Conservation (phyloP, 2,888 invertebrate species). For the Pachliopta kotzebuea region DNA sequence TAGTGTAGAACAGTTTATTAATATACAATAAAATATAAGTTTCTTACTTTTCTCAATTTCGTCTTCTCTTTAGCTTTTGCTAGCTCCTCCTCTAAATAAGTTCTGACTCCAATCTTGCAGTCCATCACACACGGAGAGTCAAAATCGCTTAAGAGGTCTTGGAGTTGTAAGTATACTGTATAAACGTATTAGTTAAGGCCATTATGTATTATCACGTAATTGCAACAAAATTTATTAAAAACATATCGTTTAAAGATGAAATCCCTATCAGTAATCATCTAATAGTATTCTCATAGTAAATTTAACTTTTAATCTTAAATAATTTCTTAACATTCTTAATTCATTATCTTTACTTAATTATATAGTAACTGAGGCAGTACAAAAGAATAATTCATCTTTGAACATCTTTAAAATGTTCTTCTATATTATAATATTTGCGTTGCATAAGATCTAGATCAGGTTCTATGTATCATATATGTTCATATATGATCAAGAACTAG, state of each 20-base stretch:
- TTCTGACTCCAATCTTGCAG: constrained; percentile 96
- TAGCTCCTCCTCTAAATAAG: constrained; percentile 96
- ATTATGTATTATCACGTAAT: background rate
- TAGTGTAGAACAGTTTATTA: background rate
- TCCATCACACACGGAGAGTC: constrained; percentile 98
- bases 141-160: constrained; percentile 95
- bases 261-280: background rate
- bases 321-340: no score
- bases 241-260: background rate
- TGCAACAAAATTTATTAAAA: background rate
- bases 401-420: no score
- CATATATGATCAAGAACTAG: no score
- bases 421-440: no score
- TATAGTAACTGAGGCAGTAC: no score
- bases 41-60: constrained; percentile 89
- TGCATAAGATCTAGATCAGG: no score
- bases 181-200: constrained; percentile 50
- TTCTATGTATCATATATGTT: no score
- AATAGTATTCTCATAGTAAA: no score
- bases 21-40: no score
- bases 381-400: no score
- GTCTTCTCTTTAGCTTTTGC: constrained; percentile 97
- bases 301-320: no score
- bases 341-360: no score
- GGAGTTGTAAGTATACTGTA: constrained; percentile 90